Conservation (phyloP, 2,888 invertebrate genomes). For the Heteromyza rotundicornis region DNA sequence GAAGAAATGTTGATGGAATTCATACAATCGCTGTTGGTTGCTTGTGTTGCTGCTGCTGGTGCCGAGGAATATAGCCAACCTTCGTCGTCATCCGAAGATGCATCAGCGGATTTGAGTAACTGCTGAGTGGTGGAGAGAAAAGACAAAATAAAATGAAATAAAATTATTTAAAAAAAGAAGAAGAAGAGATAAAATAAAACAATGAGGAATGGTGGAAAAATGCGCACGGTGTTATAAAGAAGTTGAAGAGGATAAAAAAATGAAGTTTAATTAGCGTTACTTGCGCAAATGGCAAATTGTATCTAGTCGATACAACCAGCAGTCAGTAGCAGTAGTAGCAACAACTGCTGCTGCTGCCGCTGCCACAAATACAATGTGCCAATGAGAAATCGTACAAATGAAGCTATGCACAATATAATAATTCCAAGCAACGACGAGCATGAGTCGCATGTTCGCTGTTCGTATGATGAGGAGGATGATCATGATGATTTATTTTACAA, state of each 20-base stretch:
- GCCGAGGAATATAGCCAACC: conserved; percentile 59
- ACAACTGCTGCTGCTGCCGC: background rate
- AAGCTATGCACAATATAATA: conserved; percentile 16
- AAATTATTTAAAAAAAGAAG: conserved; percentile 9
- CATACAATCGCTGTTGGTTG: background rate
- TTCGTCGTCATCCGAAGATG: conserved; percentile 69
- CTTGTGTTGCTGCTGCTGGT: conserved; percentile 31
- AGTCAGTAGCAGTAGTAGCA: no score
- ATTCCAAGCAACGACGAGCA: conserved; percentile 18
- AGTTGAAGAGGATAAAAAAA: conserved; percentile 33
- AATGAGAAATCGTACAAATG: conserved; percentile 10
- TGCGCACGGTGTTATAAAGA: background rate
- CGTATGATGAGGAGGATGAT: background rate
- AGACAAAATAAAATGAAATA: conserved; percentile 11
- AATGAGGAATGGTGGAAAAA: background rate
- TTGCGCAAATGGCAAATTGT: conserved; percentile 55
- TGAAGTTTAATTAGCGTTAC: conserved; percentile 58
- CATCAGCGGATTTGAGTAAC: conserved; percentile 64
- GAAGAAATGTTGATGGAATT: conserved; percentile 25
- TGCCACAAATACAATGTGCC: background rate
- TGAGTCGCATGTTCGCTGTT: background rate
- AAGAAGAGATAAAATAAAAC: background rate
- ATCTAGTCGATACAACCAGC: conserved; percentile 38
- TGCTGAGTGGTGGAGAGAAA: conserved; percentile 23
- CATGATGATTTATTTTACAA: background rate